Evolutionary conservation across 1,140 invertebrate species (phyloP), one percentile per base, ranked within the genome.

Genomic region (Macrotrachela quadricornifera): DNA sequence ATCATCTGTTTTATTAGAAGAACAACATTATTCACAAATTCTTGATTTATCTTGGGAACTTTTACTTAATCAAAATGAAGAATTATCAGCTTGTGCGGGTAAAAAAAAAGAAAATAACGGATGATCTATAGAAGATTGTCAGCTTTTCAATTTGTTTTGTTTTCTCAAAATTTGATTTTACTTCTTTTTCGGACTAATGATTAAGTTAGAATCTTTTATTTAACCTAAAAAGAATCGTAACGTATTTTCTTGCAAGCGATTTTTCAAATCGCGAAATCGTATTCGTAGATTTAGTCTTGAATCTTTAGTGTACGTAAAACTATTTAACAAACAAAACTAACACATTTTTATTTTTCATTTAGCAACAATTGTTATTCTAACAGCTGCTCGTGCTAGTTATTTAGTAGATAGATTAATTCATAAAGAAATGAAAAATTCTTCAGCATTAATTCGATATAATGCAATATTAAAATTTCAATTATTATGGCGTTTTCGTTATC

Each of bases 401-500:
- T 30, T 30, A 30, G 21, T 30, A 4, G 21, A 30, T 30, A 8
- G 3, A 30, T 30, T 30, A 30, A 4, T 30, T 30, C 21, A 30
- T 30, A 30, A 8, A 4, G 21, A 30, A 30, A 30, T 30, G 21
- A 8, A 30, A 30, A 30, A 30, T 30, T 30, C 21, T 4, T 30
- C 21, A 30, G 21, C 21, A 30, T 30, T 30, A 30, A 30, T 30
- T 4, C 21, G 21, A 4, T 30, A 30, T 8, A 30, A 30, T 30
- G 21, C 21, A 30, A 30, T 30, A 30, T 39, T 51, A 54, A 77
- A 83, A 56, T 96, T 94, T 72, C 81, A 91, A 75, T 80, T 85
- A 10, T 73, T 97, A 39, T 99, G 92, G 92, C 85, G 85, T 64
- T 79, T 85, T 59, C 75, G 94, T n/a, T 92, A 88, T 67, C 92